These are phyloP conservation scores for Zaprionus vittiger DNA, from an alignment of 1,140 invertebrate genomes.

Conservation along the genomic window DNA sequence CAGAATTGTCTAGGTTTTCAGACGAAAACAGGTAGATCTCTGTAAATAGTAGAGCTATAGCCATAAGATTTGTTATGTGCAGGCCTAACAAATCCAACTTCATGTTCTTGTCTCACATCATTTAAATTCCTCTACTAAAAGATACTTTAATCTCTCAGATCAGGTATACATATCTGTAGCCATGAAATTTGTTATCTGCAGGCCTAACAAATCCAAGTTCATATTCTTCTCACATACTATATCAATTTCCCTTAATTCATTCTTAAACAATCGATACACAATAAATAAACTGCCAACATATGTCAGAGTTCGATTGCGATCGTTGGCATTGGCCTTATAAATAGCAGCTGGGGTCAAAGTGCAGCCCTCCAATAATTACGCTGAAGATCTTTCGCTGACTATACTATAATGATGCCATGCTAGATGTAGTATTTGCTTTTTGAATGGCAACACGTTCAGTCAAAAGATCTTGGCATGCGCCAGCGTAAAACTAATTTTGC, in stretches of 20 bases:
- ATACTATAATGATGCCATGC: background rate
- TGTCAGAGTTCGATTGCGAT: constrained; percentile 49
- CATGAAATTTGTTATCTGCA: background rate
- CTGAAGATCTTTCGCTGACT: background rate
- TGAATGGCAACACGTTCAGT: constrained; percentile 46
- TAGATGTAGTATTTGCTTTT: constrained; percentile 2
- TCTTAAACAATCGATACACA: background rate
- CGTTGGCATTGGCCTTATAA: constrained; percentile 68
- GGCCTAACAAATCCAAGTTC: background rate
- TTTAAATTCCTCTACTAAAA: too few relatives aligned
- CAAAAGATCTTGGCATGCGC: constrained; percentile 39
- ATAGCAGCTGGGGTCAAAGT: constrained; percentile 49
- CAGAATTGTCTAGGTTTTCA: too few relatives aligned
- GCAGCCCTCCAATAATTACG: constrained; percentile 22
- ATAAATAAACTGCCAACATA: background rate
- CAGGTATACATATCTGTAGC: background rate
- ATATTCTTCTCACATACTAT: background rate
- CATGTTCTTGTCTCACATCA: background rate
- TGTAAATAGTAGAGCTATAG: too few relatives aligned
- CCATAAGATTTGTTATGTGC: background rate
- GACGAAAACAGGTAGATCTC: too few relatives aligned
- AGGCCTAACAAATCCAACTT: background rate
- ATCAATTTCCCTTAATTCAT: background rate
- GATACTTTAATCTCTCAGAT: background rate
- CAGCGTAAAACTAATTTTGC: constrained; percentile 12